phyloP scores from a whole-genome alignment of 2,888 invertebrate genomes.

The Agrotis puta region DNA sequence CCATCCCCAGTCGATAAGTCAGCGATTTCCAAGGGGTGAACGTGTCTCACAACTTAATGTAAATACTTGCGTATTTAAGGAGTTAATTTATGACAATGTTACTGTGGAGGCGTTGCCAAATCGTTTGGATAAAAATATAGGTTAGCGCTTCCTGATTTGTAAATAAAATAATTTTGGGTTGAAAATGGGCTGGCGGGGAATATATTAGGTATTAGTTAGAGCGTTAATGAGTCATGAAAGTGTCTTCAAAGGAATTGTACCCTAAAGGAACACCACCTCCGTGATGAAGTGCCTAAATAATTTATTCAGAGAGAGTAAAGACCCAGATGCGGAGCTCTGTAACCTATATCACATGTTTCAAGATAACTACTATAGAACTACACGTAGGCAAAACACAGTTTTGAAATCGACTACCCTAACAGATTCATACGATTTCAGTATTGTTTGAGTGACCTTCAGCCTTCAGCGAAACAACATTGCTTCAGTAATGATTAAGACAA shows the following conservation, averaged over 20 bases:
- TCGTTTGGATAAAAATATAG: conserved; percentile 38
- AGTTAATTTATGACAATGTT: conserved; percentile 44
- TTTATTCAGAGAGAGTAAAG: conserved; percentile 33
- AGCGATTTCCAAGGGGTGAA: conserved; percentile 44
- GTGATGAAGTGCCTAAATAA: conserved; percentile 33
- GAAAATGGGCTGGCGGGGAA: background rate
- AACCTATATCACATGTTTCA: conserved; percentile 32
- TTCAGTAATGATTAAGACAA: conserved; percentile 54
- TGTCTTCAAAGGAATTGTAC: conserved; percentile 31
- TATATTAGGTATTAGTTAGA: background rate
- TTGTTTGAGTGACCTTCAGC: conserved; percentile 29
- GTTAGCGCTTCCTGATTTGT: conserved; percentile 29
- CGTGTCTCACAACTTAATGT: conserved; percentile 44
- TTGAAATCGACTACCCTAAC: background rate
- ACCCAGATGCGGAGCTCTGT: conserved; percentile 23
- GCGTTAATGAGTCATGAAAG: conserved; percentile 18
- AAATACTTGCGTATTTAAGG: conserved; percentile 35
- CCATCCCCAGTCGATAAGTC: conserved; percentile 68
- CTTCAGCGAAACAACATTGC: conserved; percentile 29
- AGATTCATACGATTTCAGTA: conserved; percentile 30
- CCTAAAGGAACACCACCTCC: conserved; percentile 14
- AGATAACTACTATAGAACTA: conserved; percentile 26
- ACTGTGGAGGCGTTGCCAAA: conserved; percentile 14
- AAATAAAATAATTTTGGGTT: conserved; percentile 45
- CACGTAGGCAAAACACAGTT: conserved; percentile 3